phyloP scores from a whole-genome alignment of 2,797 vertebrate species.

The Luscinia megarhynchos region DNA sequence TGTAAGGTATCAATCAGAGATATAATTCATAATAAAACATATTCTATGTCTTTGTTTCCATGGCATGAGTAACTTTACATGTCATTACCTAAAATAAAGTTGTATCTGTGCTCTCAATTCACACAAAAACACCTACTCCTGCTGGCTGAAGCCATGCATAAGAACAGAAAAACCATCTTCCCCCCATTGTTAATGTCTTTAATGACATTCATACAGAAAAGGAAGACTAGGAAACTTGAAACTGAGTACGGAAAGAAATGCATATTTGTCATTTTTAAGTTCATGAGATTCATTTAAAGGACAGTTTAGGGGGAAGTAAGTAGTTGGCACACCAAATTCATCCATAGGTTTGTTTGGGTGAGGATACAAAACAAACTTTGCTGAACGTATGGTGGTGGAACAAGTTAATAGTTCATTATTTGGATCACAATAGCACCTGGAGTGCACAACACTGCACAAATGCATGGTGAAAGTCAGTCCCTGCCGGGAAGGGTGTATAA shows the following conservation, averaged over 20 bases:
- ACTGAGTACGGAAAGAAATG: neutral
- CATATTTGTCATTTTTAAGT: neutral
- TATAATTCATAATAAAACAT: slow-evolving; percentile 17
- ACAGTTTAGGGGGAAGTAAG: neutral
- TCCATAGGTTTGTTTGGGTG: neutral
- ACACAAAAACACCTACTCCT: neutral
- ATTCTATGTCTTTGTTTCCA: slow-evolving; percentile 21
- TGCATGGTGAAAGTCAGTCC: neutral
- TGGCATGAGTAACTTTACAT: slow-evolving; percentile 9
- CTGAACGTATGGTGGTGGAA: neutral
- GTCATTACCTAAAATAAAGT: slow-evolving; percentile 47
- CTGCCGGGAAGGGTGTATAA: neutral
- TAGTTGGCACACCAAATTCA: neutral
- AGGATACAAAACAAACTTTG: neutral
- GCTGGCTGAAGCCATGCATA: neutral
- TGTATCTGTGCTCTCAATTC: neutral
- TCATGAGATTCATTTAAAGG: neutral
- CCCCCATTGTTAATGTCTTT: neutral
- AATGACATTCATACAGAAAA: neutral
- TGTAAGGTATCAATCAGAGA: neutral
- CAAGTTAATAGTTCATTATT: neutral
- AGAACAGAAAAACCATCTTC: neutral
- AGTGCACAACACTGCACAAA: neutral
- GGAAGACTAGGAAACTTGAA: neutral
- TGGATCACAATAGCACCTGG: neutral